phyloP scores from a whole-genome alignment of 2,888 invertebrate genomes.

The Lasioglossum oenotherae region DNA sequence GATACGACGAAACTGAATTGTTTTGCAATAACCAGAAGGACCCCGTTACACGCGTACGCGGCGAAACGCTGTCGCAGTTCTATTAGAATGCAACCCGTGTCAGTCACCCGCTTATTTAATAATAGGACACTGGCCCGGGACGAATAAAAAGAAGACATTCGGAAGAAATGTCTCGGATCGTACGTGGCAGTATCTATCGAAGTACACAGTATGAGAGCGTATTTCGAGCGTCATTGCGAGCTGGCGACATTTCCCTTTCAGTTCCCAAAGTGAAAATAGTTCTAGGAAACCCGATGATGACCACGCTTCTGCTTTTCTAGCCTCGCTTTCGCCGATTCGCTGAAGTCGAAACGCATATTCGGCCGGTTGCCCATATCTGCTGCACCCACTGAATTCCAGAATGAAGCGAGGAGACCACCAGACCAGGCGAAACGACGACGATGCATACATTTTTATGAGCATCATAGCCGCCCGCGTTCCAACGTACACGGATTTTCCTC shows the following conservation, averaged over 20 bases:
- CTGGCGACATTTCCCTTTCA: background rate
- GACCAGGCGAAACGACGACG: constrained; percentile 52
- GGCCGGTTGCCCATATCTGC: constrained; percentile 42
- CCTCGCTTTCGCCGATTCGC: constrained; percentile 55
- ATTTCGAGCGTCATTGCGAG: background rate
- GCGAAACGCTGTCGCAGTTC: constrained; percentile 55
- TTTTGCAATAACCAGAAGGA: constrained; percentile 67
- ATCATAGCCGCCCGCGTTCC: constrained; percentile 53
- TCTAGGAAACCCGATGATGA: constrained; percentile 12
- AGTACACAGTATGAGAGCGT: background rate
- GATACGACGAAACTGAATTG: constrained; percentile 54
- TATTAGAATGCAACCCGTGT: constrained; percentile 58
- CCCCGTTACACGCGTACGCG: constrained; percentile 53
- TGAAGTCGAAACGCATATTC: constrained; percentile 64
- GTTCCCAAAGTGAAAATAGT: constrained; percentile 37
- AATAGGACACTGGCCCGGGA: constrained; percentile 31
- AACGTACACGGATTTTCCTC: constrained; percentile 66
- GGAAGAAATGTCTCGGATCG: background rate
- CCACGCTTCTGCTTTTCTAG: background rate
- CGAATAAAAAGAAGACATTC: background rate
- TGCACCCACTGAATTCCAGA: constrained; percentile 68
- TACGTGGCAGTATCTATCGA: background rate
- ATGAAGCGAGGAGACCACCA: constrained; percentile 54
- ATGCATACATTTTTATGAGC: constrained; percentile 65
- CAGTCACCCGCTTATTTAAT: constrained; percentile 45